Percentiles rank a stretch among this genome's conserved stretches.
Conservation (phyloP, 1,140 invertebrate genomes). For the Myzus persicae region DNA sequence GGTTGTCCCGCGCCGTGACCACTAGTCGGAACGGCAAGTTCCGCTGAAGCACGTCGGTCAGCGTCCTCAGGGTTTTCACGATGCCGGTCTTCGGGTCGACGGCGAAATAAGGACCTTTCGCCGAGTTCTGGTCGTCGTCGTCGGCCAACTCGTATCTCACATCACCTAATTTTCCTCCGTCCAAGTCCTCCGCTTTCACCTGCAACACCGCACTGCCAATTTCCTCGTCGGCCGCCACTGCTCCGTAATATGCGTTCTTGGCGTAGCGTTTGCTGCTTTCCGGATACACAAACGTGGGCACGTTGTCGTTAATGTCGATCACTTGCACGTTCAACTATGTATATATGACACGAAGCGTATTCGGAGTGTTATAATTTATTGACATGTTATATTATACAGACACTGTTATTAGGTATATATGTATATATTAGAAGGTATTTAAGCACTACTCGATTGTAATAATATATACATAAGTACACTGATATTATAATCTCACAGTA, state of each 20-base stretch:
- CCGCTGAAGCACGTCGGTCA: slow-evolving; percentile 72
- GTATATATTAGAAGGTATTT: neutral
- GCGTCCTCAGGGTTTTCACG: slow-evolving; percentile 75
- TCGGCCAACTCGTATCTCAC: slow-evolving; percentile 75
- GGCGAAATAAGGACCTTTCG: slow-evolving; percentile 72
- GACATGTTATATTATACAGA: neutral
- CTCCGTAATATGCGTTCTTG: slow-evolving; percentile 74
- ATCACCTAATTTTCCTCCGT: slow-evolving; percentile 81
- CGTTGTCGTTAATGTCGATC: slow-evolving; percentile 86
- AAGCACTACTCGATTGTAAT: neutral
- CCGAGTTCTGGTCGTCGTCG: slow-evolving; percentile 66
- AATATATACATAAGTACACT: neutral
- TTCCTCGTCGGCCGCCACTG: slow-evolving; percentile 73
- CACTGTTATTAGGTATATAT: neutral
- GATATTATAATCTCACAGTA: neutral
- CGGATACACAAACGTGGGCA: slow-evolving; percentile 80
- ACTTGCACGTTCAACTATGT: slow-evolving; percentile 79
- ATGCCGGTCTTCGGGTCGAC: slow-evolving; percentile 79
- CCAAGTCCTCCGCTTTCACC: slow-evolving; percentile 80
- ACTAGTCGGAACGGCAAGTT: slow-evolving; percentile 77
- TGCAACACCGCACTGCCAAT: slow-evolving; percentile 79
- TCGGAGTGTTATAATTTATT: neutral
- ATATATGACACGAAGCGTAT: neutral
- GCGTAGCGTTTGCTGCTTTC: slow-evolving; percentile 65
- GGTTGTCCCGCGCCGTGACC: slow-evolving; percentile 80